A percentile compares a stretch with the other conserved stretches of the same genome.
These are phyloP conservation scores for Pristis pectinata DNA, from an alignment of 2,797 vertebrate species.

Conservation along the genomic window DNA sequence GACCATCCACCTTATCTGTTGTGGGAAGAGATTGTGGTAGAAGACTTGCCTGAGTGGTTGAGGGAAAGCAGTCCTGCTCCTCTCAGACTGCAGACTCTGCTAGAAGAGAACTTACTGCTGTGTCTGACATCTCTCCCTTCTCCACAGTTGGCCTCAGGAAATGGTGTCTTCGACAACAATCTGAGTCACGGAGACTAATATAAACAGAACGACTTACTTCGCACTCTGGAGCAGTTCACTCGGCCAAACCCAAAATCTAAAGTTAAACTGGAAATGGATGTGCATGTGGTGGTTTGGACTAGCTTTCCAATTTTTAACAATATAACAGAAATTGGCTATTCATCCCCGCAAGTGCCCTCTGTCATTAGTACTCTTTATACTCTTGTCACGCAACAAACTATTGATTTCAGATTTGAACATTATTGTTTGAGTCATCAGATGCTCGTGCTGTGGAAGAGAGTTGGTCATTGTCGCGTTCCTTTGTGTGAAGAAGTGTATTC, in stretches of 20 bases:
- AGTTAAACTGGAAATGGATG: not conserved
- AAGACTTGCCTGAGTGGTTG: not conserved
- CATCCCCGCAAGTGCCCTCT: not conserved
- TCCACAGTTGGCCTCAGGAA: not conserved
- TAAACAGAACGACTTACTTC: not conserved
- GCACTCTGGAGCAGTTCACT: not conserved
- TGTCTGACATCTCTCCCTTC: not conserved
- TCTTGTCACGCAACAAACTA: not conserved
- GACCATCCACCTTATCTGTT: not conserved
- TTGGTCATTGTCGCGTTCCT: not conserved
- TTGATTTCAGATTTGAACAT: not conserved
- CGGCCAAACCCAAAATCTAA: not conserved
- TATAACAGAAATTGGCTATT: not conserved
- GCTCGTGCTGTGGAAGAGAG: not conserved
- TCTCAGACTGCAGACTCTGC: not conserved
- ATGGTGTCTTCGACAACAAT: not conserved
- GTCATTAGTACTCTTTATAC: not conserved
- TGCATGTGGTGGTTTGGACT: not conserved
- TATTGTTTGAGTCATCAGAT: not conserved
- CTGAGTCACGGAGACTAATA: not conserved
- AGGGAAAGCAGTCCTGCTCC: not conserved
- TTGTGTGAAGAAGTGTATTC: too few relatives aligned
- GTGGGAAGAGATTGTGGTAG: too few relatives aligned
- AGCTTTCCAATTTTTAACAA: not conserved
- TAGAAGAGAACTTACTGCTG: not conserved